phyloP scores from a whole-genome alignment of 2,113 vertebrate species.

The Aptenodytes forsteri region DNA sequence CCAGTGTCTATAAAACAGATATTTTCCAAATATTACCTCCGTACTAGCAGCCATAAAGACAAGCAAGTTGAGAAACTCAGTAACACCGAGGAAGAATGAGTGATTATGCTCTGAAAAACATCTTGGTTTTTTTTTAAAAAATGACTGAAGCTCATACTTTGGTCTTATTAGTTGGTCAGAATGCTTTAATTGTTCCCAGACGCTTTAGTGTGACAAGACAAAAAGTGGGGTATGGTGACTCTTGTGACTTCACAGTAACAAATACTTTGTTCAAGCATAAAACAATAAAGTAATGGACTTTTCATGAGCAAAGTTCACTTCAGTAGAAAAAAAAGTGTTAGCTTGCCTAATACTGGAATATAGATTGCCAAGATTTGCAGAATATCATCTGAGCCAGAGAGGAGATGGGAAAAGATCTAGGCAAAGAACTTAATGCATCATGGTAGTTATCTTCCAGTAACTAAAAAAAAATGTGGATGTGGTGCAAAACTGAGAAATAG shows the following conservation, averaged over 20 bases:
- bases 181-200: not conserved
- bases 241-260: not conserved
- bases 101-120: not conserved
- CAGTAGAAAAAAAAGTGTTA: not conserved
- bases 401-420: not conserved
- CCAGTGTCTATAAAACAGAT: not conserved
- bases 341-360: not conserved
- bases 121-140: not conserved
- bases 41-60: not conserved
- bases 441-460: not conserved
- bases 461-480: not conserved
- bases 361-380: not conserved
- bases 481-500: not conserved
- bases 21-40: not conserved
- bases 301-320: not conserved
- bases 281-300: not conserved
- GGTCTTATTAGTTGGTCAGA: not conserved
- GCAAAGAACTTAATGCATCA: not conserved
- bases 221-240: not conserved
- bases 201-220: not conserved
- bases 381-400: not conserved
- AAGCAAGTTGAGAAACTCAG: not conserved
- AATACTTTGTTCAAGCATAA: not conserved
- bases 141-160: not conserved
- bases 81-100: not conserved